Base-by-base conservation (phyloP, 1,140 invertebrate species). In the Zaprionus camerounensis region DNA sequence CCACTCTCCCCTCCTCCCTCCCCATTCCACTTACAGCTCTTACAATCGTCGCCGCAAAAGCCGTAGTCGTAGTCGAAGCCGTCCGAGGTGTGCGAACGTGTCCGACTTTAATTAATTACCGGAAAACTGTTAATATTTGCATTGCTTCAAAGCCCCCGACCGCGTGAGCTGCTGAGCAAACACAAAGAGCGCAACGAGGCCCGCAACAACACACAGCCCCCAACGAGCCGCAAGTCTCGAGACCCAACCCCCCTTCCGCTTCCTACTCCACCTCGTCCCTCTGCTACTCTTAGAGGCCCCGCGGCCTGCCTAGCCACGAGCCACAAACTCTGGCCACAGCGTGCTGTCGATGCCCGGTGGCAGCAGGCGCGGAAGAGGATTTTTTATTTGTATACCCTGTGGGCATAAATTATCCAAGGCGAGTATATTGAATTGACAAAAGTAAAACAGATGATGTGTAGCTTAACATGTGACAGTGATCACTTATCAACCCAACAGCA, bases 41-140 rank as follows among this genome's bases (percentile, higher is more conserved):
- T 15, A n/a, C 38, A 41, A 15, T 15, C 2, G 13, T 41, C 38
- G 15, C 38, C 38, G 41, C 41, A 46, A 46, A 46, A 9, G 38
- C 5, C 31, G 20, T 58, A 6, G 12, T 9, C 56, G 17, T n/a
- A 13, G 4, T 3, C 5, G 15, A 13, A 7, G 17, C 28, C 26
- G 34, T n/a, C 13, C 31, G 31, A 58, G 56, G 62, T 57, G 44
- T 67, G 56, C 70, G 64, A 67, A 68, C 56, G 64, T 73, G 64
- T 73, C 71, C 71, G 64, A 59, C 68, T 82, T 82, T 86, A 86
- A 87, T 86, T 86, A 86, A 86, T 87, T 86, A 87, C 80, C 76
- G 77, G 69, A 80, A 86, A 80, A 80, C 77, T 82, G 76, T 86
- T 86, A 82, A 86, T 87, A 86, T 86, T 86, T 86, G 83, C 78